Percentiles rank a stretch among this genome's conserved stretches.
phyloP scores from a whole-genome alignment of 2,888 invertebrate genomes.

The Ornithoptera alexandrae region DNA sequence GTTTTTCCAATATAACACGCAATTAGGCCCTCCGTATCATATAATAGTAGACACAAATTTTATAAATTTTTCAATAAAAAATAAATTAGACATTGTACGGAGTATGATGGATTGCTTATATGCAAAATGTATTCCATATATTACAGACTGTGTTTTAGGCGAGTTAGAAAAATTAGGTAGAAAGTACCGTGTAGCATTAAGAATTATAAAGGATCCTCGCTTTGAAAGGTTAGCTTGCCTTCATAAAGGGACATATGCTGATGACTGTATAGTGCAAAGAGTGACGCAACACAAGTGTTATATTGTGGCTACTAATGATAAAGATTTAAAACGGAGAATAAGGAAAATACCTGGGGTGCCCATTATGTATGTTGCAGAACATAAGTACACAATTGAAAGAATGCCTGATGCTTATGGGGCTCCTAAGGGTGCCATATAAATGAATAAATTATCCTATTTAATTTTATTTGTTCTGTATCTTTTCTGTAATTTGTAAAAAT shows the following conservation, averaged over 20 bases:
- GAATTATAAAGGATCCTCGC: conserved; percentile 95
- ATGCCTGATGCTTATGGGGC: conserved; percentile 99
- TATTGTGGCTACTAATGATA: conserved; percentile 99
- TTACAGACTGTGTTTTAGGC: conserved; percentile 98
- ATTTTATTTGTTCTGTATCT: not conserved
- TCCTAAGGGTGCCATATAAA: conserved; percentile 82
- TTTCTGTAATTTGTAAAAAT: too few species aligned
- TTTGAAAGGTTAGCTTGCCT: conserved; percentile 95
- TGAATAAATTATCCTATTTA: conserved; percentile 10
- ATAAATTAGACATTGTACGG: conserved; percentile 96
- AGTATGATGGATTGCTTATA: conserved; percentile 99
- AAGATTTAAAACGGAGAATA: conserved; percentile 96
- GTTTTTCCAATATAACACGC: conserved; percentile 98
- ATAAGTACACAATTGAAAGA: conserved; percentile 96
- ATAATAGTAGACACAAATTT: conserved; percentile 98
- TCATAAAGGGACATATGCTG: conserved; percentile 99
- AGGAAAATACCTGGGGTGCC: conserved; percentile 99
- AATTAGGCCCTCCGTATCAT: conserved; percentile 98
- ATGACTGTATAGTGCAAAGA: conserved; percentile 97
- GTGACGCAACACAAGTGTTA: conserved; percentile 99
- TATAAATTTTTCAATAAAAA: conserved; percentile 98
- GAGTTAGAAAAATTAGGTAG: conserved; percentile 98
- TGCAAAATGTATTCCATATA: conserved; percentile 98
- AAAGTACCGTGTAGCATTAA: conserved; percentile 96
- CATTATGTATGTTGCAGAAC: conserved; percentile 97